phyloP scores from a whole-genome alignment of 92 coral and sea anemone species.

The Pocillopora grandis region DNA sequence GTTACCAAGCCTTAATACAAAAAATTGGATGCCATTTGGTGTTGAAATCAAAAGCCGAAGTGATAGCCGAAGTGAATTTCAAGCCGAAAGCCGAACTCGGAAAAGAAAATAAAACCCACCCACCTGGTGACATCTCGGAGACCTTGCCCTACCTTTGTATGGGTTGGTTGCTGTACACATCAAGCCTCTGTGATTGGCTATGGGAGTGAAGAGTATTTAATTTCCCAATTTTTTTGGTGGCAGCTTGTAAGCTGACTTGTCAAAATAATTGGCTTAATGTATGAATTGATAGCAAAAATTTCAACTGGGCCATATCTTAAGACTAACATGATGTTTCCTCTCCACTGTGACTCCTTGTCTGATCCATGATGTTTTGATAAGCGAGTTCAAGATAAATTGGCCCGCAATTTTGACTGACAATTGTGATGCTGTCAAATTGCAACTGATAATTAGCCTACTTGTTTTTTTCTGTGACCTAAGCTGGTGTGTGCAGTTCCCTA shows the following conservation, averaged over 20 bases:
- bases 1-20: neutral
- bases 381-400: neutral
- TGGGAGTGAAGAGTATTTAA: too few species aligned
- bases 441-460: neutral
- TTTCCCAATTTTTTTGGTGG: neutral
- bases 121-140: neutral
- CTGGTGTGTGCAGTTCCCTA: neutral
- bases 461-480: neutral
- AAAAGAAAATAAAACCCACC: neutral
- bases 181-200: too few species aligned
- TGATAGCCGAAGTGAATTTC: neutral
- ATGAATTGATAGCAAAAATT: neutral
- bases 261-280: constrained; percentile 5
- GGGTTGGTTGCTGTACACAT: neutral
- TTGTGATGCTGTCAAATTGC: neutral
- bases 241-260: neutral
- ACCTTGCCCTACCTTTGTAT: neutral
- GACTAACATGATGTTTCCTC: too few species aligned
- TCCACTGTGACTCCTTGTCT: too few species aligned
- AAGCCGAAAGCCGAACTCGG: neutral
- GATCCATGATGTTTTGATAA: too few species aligned
- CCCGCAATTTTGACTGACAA: constrained; percentile 1
- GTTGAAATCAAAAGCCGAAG: neutral
- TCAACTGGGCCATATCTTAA: neutral
- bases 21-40: neutral